Evolutionary conservation across 2,797 vertebrate species (phyloP).

Genomic region (Enoplosus armatus): DNA sequence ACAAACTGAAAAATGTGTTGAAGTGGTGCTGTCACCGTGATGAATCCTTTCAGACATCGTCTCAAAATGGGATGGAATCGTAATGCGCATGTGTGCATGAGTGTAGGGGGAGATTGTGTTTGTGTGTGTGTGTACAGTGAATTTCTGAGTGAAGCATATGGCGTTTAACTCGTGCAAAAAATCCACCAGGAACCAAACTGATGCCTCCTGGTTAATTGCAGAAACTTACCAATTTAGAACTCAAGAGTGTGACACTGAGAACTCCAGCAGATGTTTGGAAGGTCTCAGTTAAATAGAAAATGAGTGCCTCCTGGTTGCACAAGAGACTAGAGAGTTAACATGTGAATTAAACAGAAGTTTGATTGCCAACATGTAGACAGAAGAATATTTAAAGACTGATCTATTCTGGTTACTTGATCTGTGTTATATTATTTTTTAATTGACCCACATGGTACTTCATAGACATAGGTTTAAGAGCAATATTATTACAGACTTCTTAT

Average conservation of each 20-base stretch:
- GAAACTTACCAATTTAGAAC: slow-evolving; percentile 75
- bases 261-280: slow-evolving; percentile 69
- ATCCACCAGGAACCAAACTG: slow-evolving; percentile 73
- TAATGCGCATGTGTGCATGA: slow-evolving; percentile 48
- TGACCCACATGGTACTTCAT: not conserved
- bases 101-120: slow-evolving; percentile 44
- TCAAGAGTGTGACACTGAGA: slow-evolving; percentile 68
- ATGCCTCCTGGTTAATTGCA: slow-evolving; percentile 80
- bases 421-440: not conserved
- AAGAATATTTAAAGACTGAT: not conserved
- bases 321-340: slow-evolving; percentile 27
- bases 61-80: slow-evolving; percentile 66
- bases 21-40: slow-evolving; percentile 70
- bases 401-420: not conserved
- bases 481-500: not conserved
- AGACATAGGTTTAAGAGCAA: not conserved
- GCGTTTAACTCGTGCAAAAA: slow-evolving; percentile 63
- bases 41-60: slow-evolving; percentile 72
- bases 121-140: slow-evolving; percentile 27
- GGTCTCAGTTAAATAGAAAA: slow-evolving; percentile 50
- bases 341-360: slow-evolving; percentile 24
- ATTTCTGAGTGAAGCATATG: slow-evolving; percentile 77
- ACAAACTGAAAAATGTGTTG: slow-evolving; percentile 75
- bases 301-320: slow-evolving; percentile 31
- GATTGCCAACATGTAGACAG: slow-evolving; percentile 6